A percentile compares a stretch with the other conserved stretches of the same genome.
phyloP scores from a whole-genome alignment of 2,797 vertebrate genomes.

The Chaetodon trifasciatus region DNA sequence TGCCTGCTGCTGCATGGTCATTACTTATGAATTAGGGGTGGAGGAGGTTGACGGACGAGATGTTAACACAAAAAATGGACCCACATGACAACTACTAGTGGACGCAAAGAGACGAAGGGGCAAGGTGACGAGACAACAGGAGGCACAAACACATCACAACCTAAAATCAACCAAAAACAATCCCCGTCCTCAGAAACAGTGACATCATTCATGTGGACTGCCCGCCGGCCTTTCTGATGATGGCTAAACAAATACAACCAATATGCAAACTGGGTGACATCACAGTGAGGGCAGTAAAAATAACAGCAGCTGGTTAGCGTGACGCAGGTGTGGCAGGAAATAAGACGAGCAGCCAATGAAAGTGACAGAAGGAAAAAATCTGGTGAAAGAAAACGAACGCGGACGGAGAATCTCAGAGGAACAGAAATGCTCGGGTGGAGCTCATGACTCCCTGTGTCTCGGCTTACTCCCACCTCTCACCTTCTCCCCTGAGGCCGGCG shows the following conservation, averaged over 20 bases:
- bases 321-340: constrained; percentile 37
- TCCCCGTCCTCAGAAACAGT: constrained; percentile 7
- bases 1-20: constrained; percentile 72
- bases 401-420: constrained; percentile 2
- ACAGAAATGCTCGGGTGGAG: constrained; percentile 6
- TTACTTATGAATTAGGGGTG: constrained; percentile 80
- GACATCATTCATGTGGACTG: constrained; percentile 20
- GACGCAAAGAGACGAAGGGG: not conserved
- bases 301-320: constrained; percentile 15
- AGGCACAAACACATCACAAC: not conserved
- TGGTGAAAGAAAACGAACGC: not conserved
- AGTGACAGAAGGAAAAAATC: not conserved
- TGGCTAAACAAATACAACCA: constrained; percentile 44
- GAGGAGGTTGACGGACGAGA: constrained; percentile 65
- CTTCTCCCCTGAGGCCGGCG: constrained; percentile 49
- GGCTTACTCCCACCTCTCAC: constrained; percentile 50
- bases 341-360: constrained; percentile 11
- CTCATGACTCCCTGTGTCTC: constrained; percentile 35
- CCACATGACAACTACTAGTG: constrained; percentile 6
- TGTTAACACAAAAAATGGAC: constrained; percentile 37
- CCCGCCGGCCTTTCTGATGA: constrained; percentile 15
- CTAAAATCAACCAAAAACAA: constrained; percentile 6
- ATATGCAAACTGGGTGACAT: constrained; percentile 33
- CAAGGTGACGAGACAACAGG: not conserved
- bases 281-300: constrained; percentile 30